Evolutionary conservation across 2,797 vertebrate species (phyloP).

Genomic region (Pipistrellus pipistrellus): DNA sequence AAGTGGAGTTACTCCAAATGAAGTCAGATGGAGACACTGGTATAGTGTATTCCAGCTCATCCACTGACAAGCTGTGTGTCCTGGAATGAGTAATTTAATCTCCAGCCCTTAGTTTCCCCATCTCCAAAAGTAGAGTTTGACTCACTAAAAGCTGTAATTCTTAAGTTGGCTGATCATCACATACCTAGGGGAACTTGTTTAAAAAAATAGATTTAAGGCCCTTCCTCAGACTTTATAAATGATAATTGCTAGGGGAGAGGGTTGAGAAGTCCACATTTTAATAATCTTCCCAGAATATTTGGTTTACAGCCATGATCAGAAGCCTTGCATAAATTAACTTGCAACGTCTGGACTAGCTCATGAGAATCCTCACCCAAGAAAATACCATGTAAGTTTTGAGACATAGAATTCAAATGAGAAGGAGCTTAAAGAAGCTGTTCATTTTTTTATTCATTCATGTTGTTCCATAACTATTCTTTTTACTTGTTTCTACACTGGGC

Average conservation of each 20-base stretch:
- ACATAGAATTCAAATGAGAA: conserved; percentile 35
- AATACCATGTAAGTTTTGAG: neutral
- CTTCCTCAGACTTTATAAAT: neutral
- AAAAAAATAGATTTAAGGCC: neutral
- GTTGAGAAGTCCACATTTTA: neutral
- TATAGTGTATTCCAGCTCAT: neutral
- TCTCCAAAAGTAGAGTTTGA: neutral
- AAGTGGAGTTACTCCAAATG: neutral
- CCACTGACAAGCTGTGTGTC: neutral
- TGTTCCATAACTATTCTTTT: conserved; percentile 3
- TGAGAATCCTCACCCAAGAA: conserved; percentile 28
- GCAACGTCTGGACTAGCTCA: neutral
- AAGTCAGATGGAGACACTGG: neutral
- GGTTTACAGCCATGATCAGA: neutral
- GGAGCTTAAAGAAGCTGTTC: neutral
- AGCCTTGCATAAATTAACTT: neutral
- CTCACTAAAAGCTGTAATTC: neutral
- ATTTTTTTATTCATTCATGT: neutral
- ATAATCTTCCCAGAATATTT: neutral
- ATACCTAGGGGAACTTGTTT: neutral
- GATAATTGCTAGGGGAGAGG: conserved; percentile 16
- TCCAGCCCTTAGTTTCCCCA: neutral
- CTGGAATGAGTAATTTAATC: neutral
- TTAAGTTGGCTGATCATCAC: neutral
- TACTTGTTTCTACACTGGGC: neutral